phyloP scores from a whole-genome alignment of 30 jellyfish, hydroid and myxozoan species.

The Nemopilema nomurai region DNA sequence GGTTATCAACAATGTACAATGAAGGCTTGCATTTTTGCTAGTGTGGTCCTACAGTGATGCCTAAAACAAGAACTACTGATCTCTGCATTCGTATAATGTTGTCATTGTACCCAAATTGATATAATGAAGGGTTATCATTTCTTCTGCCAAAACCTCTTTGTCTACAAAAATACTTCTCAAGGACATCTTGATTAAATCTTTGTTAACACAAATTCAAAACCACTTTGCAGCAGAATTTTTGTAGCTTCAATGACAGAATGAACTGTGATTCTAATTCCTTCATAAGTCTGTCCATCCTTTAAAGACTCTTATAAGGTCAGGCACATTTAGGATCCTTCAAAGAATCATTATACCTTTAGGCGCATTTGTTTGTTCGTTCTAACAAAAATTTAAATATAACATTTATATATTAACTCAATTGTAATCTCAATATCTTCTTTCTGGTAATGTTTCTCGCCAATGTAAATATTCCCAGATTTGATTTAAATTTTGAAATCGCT shows the following conservation, averaged over 20 bases:
- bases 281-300: constrained; percentile 23
- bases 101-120: constrained; percentile 25
- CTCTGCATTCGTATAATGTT: constrained; percentile 61
- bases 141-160: constrained; percentile 58
- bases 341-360: not conserved
- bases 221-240: constrained; percentile 29
- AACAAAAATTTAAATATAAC: not conserved
- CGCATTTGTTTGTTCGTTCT: not conserved
- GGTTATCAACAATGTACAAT: constrained; percentile 33
- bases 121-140: constrained; percentile 49
- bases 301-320: not conserved
- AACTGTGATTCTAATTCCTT: constrained; percentile 39
- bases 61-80: constrained; percentile 55
- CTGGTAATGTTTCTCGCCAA: constrained; percentile 39
- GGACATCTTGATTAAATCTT: constrained; percentile 47
- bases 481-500: constrained; percentile 26
- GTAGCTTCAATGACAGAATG: constrained; percentile 60
- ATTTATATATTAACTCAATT: not conserved
- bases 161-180: constrained; percentile 52
- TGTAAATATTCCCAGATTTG: constrained; percentile 10
- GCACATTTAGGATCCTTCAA: not conserved
- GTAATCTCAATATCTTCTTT: constrained; percentile 35
- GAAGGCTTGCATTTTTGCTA: constrained; percentile 38
- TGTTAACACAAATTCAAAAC: constrained; percentile 49
- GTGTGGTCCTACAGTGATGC: constrained; percentile 50